Evolutionary conservation across 2,888 invertebrate species (phyloP).

Genomic region (Dasypogon diadema): DNA sequence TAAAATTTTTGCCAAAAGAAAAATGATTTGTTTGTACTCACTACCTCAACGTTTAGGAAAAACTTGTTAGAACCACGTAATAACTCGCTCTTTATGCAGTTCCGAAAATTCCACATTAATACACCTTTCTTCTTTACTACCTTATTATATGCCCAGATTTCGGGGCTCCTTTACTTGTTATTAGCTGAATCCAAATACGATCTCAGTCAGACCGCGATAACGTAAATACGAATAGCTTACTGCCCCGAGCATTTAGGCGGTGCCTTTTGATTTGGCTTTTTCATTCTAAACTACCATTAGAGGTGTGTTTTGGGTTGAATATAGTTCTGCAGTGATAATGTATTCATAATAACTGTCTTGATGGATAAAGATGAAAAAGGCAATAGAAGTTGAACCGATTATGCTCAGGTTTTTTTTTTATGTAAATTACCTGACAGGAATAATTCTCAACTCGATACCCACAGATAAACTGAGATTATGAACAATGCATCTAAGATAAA

Average conservation of each 20-base stretch:
- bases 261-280: slow-evolving; percentile 31
- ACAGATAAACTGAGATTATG: too few species aligned
- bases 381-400: not conserved
- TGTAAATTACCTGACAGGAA: not conserved
- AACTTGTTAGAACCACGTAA: slow-evolving; percentile 13
- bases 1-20: slow-evolving; percentile 14
- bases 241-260: slow-evolving; percentile 46
- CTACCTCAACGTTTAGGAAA: slow-evolving; percentile 1
- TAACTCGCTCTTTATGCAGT: not conserved
- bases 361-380: not conserved
- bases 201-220: slow-evolving; percentile 9
- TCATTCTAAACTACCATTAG: slow-evolving; percentile 22
- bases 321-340: slow-evolving; percentile 24
- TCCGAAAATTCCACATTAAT: not conserved
- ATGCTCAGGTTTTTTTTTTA: not conserved
- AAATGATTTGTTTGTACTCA: slow-evolving; percentile 40
- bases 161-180: not conserved
- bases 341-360: slow-evolving; percentile 29
- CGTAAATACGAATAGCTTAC: slow-evolving; percentile 27
- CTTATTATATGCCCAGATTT: slow-evolving; percentile 24
- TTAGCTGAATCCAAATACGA: slow-evolving; percentile 27
- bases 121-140: not conserved
- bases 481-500: too few species aligned
- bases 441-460: too few species aligned
- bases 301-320: slow-evolving; percentile 23